Percentiles rank a stretch among this genome's conserved stretches.
phyloP scores from a whole-genome alignment of 2,888 invertebrate genomes.

The Criorhina ranunculi region DNA sequence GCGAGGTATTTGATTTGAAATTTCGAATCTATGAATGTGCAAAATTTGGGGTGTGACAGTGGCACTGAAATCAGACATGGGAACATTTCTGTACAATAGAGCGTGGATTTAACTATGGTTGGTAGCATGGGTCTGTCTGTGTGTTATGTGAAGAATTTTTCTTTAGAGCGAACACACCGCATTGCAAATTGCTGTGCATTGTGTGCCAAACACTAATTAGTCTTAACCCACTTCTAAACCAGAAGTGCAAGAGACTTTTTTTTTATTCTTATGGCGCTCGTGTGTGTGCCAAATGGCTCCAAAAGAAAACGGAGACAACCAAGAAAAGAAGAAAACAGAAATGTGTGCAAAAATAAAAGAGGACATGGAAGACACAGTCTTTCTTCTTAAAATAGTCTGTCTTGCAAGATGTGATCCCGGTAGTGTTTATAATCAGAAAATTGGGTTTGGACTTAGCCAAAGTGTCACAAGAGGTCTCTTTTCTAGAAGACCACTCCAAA shows the following conservation, averaged over 20 bases:
- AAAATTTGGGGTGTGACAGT: conserved; percentile 48
- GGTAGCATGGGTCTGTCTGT: not conserved
- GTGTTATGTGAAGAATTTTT: conserved; percentile 11
- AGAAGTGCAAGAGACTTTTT: conserved; percentile 53
- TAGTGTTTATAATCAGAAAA: too few relatives aligned
- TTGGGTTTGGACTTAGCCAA: too few relatives aligned
- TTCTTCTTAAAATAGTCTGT: conserved; percentile 11
- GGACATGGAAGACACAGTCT: not conserved
- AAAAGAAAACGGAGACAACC: conserved; percentile 22
- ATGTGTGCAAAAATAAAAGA: not conserved
- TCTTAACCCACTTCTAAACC: conserved; percentile 49
- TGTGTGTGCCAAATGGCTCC: conserved; percentile 16
- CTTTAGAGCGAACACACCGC: conserved; percentile 7
- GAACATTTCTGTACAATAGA: conserved; percentile 26
- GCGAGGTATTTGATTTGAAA: conserved; percentile 19
- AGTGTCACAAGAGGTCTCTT: too few relatives aligned
- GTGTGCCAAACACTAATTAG: conserved; percentile 55
- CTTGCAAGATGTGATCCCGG: not conserved
- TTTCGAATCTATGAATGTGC: conserved; percentile 1
- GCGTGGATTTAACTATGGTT: conserved; percentile 16
- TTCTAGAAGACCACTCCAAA: too few relatives aligned
- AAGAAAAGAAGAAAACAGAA: conserved; percentile 3
- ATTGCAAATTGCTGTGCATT: conserved; percentile 41
- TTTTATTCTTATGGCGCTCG: conserved; percentile 26
- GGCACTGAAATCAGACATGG: conserved; percentile 52